Conservation (phyloP, 2,888 invertebrate genomes). For the Callimorpha dominula region DNA sequence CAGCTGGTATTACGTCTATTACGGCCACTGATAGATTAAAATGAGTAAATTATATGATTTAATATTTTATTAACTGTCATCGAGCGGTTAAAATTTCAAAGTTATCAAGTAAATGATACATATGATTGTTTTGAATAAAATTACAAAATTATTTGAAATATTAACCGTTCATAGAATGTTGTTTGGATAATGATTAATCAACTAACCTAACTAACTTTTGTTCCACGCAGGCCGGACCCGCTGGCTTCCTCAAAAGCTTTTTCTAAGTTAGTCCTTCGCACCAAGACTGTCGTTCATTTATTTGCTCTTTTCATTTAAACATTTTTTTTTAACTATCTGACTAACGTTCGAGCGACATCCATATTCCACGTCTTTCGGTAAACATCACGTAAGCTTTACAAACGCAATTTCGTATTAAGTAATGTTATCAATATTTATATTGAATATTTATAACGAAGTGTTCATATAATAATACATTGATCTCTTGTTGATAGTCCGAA, state of each 20-base stretch:
- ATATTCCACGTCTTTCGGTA: slow-evolving; percentile 72
- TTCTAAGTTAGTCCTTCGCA: slow-evolving; percentile 90
- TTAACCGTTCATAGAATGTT: neutral
- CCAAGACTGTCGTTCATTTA: slow-evolving; percentile 84
- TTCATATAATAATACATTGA: slow-evolving; percentile 79
- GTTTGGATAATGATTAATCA: slow-evolving; percentile 21
- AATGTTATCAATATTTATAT: slow-evolving; percentile 65
- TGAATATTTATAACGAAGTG: slow-evolving; percentile 77
- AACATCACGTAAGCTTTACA: slow-evolving; percentile 72
- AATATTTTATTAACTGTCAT: neutral
- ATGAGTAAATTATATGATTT: neutral
- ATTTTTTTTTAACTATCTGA: slow-evolving; percentile 75
- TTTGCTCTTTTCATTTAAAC: slow-evolving; percentile 75
- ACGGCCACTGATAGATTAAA: neutral
- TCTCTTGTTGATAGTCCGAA: slow-evolving; percentile 71
- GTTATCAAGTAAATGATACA: neutral
- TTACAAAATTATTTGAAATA: neutral
- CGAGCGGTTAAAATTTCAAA: neutral
- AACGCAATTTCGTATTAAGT: slow-evolving; percentile 74
- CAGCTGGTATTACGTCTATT: too few relatives aligned
- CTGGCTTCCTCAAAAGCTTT: slow-evolving; percentile 98
- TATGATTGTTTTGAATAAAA: neutral
- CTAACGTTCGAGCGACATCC: slow-evolving; percentile 71
- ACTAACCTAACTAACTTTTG: slow-evolving; percentile 69
- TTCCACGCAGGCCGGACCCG: slow-evolving; percentile 93